A percentile compares a stretch with the other conserved stretches of the same genome.
These are phyloP conservation scores for Oncopeltus fasciatus DNA, from an alignment of 1,140 invertebrate genomes.

Conservation along the genomic window DNA sequence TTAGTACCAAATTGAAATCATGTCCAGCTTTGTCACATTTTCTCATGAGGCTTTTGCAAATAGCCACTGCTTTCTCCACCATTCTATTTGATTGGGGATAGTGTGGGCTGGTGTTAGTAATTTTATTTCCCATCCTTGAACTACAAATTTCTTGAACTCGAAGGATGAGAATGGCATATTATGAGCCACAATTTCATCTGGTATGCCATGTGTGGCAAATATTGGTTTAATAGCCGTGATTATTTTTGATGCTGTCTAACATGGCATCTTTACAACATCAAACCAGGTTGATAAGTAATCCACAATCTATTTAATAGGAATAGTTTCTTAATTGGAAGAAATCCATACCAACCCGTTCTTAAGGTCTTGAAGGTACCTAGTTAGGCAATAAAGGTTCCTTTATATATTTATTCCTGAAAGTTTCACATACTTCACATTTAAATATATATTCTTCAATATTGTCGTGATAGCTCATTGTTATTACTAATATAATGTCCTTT, in stretches of 20 bases:
- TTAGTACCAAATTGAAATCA: conserved; percentile 13
- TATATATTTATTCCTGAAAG: background rate
- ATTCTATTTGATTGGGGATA: conserved; percentile 16
- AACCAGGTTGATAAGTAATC: too few species aligned
- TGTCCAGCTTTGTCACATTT: too few species aligned
- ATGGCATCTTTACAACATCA: background rate
- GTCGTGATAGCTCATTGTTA: too few species aligned
- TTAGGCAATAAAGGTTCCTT: conserved; percentile 4
- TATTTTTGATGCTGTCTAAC: background rate
- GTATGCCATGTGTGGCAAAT: conserved; percentile 13
- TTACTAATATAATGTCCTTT: too few species aligned
- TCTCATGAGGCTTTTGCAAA: conserved; percentile 17
- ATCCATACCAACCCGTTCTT: background rate
- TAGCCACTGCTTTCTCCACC: conserved; percentile 15
- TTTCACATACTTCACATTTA: too few species aligned
- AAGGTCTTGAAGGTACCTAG: background rate
- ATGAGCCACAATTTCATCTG: conserved; percentile 12
- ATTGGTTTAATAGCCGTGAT: too few species aligned
- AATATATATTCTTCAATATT: background rate
- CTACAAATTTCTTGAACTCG: conserved; percentile 12
- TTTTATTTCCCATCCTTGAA: conserved; percentile 10
- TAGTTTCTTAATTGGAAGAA: background rate
- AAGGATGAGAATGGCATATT: too few species aligned
- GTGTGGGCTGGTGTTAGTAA: conserved; percentile 15
- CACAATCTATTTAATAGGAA: too few species aligned